Evolutionary conservation across 2,888 invertebrate species (phyloP).

Genomic region (Dusona sp.): DNA sequence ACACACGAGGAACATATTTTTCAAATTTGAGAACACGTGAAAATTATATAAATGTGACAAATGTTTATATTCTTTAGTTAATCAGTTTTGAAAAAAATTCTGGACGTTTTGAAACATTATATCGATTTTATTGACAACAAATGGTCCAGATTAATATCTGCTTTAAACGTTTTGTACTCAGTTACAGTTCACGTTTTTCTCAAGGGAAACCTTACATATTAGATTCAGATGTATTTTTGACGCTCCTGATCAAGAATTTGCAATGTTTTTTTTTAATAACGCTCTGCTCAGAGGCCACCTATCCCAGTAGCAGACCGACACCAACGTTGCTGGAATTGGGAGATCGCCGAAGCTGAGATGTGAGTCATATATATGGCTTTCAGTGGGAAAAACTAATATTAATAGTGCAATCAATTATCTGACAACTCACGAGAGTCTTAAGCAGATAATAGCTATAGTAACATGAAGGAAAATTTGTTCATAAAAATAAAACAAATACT

Average conservation of each 20-base stretch:
- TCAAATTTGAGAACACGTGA: background rate
- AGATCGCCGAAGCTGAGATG: constrained; percentile 13
- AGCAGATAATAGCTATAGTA: background rate
- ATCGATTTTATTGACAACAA: background rate
- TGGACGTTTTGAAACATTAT: background rate
- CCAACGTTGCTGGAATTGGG: constrained; percentile 1
- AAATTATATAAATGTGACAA: background rate
- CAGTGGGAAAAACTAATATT: constrained; percentile 16
- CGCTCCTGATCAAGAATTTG: background rate
- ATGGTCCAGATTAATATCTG: too few species aligned
- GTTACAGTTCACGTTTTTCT: background rate
- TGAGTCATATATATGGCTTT: background rate
- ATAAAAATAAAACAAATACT: background rate
- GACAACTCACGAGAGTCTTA: background rate
- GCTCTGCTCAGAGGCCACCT: background rate
- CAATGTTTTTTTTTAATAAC: background rate
- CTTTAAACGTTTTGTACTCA: background rate
- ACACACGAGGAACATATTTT: background rate
- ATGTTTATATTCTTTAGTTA: background rate
- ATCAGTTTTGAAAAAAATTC: background rate
- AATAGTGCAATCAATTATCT: background rate
- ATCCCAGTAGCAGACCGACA: background rate
- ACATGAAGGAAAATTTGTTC: background rate
- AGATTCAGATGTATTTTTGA: background rate
- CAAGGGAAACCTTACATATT: background rate